Conservation (phyloP, 2,888 invertebrate genomes). For the Galerucella pusilla region DNA sequence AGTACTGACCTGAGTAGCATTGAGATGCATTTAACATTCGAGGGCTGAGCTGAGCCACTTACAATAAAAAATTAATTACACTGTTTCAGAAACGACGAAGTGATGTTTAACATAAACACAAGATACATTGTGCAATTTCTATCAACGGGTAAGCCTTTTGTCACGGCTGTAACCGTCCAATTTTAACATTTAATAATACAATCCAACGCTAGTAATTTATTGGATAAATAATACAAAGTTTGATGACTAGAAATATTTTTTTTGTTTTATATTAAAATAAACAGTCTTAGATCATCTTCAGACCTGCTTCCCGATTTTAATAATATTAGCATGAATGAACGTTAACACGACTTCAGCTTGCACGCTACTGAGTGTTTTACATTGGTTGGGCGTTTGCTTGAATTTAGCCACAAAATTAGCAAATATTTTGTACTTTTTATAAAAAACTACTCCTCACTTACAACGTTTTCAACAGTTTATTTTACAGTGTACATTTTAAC, state of each 20-base stretch:
- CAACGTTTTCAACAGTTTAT: too few relatives aligned
- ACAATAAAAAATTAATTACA: not conserved
- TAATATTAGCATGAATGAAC: too few relatives aligned
- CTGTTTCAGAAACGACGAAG: slow-evolving; percentile 2
- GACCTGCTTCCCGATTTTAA: too few relatives aligned
- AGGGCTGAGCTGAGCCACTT: slow-evolving; percentile 5
- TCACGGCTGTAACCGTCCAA: not conserved
- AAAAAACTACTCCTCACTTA: too few relatives aligned
- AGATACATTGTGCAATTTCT: slow-evolving; percentile 8
- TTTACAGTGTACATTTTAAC: not conserved
- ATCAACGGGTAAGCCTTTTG: slow-evolving; percentile 7
- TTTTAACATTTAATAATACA: not conserved
- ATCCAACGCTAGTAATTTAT: not conserved
- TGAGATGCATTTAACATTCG: not conserved
- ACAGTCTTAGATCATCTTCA: not conserved
- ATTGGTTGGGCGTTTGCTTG: too few relatives aligned
- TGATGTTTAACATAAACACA: slow-evolving; percentile 5
- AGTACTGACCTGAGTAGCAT: not conserved
- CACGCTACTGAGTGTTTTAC: too few relatives aligned
- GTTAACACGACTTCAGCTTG: too few relatives aligned
- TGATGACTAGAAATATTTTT: too few relatives aligned
- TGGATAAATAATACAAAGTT: not conserved
- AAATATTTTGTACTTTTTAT: too few relatives aligned
- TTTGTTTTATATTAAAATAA: not conserved
- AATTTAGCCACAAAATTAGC: too few relatives aligned